phyloP scores from a whole-genome alignment of 2,113 vertebrate genomes.

The Psittacula cyanocephala region DNA sequence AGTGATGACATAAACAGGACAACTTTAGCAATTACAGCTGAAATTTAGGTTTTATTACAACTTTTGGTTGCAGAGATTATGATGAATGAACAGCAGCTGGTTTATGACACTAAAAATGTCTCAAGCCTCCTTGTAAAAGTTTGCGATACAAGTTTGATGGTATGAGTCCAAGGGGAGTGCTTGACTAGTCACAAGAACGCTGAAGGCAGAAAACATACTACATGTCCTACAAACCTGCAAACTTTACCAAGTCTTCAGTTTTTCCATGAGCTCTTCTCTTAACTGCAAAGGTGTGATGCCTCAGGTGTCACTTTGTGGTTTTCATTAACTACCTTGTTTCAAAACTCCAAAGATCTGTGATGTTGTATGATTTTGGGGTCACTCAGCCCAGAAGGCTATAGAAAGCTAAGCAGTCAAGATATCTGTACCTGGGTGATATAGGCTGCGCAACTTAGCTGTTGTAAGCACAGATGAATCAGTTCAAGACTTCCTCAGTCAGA shows the following conservation, averaged over 20 bases:
- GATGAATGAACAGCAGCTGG: not conserved
- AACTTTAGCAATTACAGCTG: not conserved
- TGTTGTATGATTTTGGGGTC: not conserved
- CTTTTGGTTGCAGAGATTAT: not conserved
- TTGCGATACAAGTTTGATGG: not conserved
- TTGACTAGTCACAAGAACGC: not conserved
- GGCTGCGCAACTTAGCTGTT: not conserved
- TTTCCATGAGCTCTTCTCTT: not conserved
- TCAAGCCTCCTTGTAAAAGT: not conserved
- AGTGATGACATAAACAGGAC: not conserved
- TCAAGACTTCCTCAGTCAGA: not conserved
- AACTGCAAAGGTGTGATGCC: not conserved
- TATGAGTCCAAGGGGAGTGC: not conserved
- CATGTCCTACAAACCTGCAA: not conserved
- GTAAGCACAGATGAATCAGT: not conserved
- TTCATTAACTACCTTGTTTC: not conserved
- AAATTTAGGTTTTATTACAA: not conserved
- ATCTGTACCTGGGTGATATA: not conserved
- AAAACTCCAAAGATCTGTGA: not conserved
- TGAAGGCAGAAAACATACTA: not conserved
- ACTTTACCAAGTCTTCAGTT: not conserved
- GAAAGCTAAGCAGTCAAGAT: not conserved
- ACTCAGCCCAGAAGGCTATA: not conserved
- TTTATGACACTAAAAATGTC: not conserved
- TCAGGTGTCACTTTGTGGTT: not conserved